These are phyloP conservation scores for Vannuccia rotundouncinata DNA, from an alignment of 2,888 invertebrate species.

Conservation along the genomic window DNA sequence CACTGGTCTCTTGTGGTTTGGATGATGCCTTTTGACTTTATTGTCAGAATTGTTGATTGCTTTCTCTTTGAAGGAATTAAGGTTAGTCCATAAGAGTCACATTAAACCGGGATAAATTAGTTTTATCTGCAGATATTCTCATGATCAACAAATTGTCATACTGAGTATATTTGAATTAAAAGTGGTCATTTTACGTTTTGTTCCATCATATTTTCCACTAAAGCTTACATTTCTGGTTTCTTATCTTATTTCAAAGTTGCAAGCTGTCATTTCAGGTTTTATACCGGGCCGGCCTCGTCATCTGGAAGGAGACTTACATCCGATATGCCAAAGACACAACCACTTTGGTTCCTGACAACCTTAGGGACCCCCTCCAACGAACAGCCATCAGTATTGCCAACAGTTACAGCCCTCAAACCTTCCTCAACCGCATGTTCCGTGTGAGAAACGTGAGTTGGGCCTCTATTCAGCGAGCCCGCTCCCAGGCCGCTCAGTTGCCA, in stretches of 20 bases:
- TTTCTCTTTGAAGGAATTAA: conserved; percentile 3
- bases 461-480: neutral
- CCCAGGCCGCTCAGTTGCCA: neutral
- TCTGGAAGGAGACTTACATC: conserved; percentile 28
- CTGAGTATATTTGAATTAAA: too few species aligned
- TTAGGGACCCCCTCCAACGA: neutral
- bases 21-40: neutral
- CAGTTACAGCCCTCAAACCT: conserved; percentile 7
- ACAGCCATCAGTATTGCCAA: conserved; percentile 16
- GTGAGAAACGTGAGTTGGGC: neutral
- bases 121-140: too few species aligned
- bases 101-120: too few species aligned
- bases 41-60: neutral
- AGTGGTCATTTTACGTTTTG: too few species aligned
- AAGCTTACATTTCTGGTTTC: too few species aligned
- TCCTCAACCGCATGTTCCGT: conserved; percentile 29
- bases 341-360: neutral
- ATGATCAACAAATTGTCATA: too few species aligned
- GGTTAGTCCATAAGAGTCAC: too few species aligned
- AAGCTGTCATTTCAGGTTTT: neutral
- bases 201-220: too few species aligned
- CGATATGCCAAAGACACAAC: neutral
- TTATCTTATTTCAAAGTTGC: too few species aligned
- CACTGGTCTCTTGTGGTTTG: neutral
- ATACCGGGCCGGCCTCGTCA: conserved; percentile 22